A percentile compares a stretch with the other conserved stretches of the same genome.
phyloP scores from a whole-genome alignment of 2,113 vertebrate species.

The Cranoglanis bouderius region DNA sequence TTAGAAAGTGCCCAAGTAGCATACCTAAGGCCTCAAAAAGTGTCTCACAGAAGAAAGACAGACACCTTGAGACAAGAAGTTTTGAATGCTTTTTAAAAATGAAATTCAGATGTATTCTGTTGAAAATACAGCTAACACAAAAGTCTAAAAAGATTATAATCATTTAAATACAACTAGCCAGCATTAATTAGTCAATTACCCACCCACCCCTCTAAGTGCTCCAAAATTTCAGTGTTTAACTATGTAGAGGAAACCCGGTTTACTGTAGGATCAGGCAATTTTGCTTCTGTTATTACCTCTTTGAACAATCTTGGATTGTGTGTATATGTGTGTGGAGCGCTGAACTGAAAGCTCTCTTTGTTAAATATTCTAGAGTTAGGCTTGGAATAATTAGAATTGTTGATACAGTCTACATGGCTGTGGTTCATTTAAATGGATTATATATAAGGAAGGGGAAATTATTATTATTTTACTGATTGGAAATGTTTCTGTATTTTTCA shows the following conservation, averaged over 20 bases:
- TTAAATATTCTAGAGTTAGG: neutral
- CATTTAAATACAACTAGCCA: neutral
- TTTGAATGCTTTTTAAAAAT: constrained; percentile 1
- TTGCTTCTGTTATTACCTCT: neutral
- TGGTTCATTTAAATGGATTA: neutral
- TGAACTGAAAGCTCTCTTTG: neutral
- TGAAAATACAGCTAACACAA: neutral
- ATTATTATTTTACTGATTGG: neutral
- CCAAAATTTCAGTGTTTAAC: neutral
- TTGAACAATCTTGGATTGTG: neutral
- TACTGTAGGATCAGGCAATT: neutral
- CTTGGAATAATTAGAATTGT: neutral
- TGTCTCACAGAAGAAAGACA: neutral
- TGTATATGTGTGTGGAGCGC: neutral
- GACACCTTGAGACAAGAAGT: neutral
- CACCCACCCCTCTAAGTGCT: neutral
- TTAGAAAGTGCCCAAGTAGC: neutral
- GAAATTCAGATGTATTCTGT: neutral
- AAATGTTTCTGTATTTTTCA: neutral
- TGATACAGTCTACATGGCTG: neutral
- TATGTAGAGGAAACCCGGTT: neutral
- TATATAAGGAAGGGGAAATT: neutral
- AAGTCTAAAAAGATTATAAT: neutral
- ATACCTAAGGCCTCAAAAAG: neutral
- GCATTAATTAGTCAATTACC: neutral